Percentiles rank a stretch among this genome's conserved stretches.
These are phyloP conservation scores for Triplophysa tibetana DNA, from an alignment of 2,113 vertebrate genomes.

Conservation along the genomic window DNA sequence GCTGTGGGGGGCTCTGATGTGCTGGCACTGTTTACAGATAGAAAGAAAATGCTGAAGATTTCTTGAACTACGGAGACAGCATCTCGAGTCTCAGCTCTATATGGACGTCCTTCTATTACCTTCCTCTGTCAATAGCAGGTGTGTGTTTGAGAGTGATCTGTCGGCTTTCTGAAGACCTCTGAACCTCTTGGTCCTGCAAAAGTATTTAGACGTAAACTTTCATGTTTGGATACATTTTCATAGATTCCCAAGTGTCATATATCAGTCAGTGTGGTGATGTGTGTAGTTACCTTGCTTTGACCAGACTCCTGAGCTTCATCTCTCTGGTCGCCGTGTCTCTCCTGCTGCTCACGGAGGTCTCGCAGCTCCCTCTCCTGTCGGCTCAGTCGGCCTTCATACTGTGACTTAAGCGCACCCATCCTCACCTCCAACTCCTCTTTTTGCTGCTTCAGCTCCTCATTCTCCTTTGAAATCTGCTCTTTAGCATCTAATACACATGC, in stretches of 20 bases:
- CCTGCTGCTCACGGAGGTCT: slow-evolving; percentile 87
- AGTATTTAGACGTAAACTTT: too few species aligned
- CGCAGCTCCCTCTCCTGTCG: slow-evolving; percentile 89
- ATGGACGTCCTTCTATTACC: slow-evolving; percentile 73
- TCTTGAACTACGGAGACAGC: not conserved
- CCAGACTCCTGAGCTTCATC: slow-evolving; percentile 88
- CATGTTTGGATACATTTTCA: too few species aligned
- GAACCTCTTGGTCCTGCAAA: slow-evolving; percentile 75
- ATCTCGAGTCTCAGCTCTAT: not conserved
- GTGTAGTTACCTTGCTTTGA: slow-evolving; percentile 81
- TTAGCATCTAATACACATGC: slow-evolving; percentile 75
- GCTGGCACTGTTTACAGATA: slow-evolving; percentile 76
- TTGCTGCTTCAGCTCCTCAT: slow-evolving; percentile 90
- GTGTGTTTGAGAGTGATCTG: slow-evolving; percentile 92
- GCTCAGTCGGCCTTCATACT: slow-evolving; percentile 91
- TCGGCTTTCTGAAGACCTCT: slow-evolving; percentile 79
- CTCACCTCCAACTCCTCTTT: slow-evolving; percentile 92
- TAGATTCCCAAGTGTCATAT: too few species aligned
- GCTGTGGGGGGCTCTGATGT: slow-evolving; percentile 94
- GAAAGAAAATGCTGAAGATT: not conserved
- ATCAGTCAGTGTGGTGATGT: not conserved
- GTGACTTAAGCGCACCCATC: slow-evolving; percentile 91
- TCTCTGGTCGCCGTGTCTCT: slow-evolving; percentile 89
- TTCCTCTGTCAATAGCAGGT: slow-evolving; percentile 90
- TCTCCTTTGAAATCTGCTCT: slow-evolving; percentile 89